These are phyloP conservation scores for Tetramorium alpestre DNA, from an alignment of 1,140 invertebrate species.

Conservation along the genomic window DNA sequence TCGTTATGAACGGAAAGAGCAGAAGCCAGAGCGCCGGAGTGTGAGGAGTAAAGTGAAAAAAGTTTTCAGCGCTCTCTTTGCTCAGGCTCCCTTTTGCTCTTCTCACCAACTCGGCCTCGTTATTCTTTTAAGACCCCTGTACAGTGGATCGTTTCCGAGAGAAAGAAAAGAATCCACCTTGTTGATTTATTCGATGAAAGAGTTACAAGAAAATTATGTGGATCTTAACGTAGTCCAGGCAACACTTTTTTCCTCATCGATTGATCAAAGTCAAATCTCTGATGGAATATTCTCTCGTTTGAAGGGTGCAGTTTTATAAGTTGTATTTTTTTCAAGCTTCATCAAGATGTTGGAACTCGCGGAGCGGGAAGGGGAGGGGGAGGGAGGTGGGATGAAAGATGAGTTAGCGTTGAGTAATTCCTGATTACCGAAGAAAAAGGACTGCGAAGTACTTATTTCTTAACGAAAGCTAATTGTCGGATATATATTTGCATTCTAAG, in stretches of 20 bases:
- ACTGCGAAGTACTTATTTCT: constrained; percentile 24
- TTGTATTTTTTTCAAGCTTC: constrained; percentile 42
- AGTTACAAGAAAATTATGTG: constrained; percentile 44
- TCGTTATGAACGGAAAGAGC: constrained; percentile 34
- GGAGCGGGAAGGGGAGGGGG: no score
- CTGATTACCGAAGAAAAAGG: constrained; percentile 28
- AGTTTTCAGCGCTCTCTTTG: background rate
- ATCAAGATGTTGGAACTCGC: background rate
- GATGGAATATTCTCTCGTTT: constrained; percentile 31
- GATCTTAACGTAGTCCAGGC: constrained; percentile 17
- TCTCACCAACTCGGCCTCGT: background rate
- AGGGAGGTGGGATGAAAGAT: no score
- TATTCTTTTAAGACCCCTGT: constrained; percentile 47
- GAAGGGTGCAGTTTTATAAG: constrained; percentile 10
- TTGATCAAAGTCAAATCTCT: constrained; percentile 35
- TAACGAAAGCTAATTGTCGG: constrained; percentile 44
- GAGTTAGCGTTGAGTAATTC: background rate
- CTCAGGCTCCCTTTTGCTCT: background rate
- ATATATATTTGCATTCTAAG: constrained; percentile 49
- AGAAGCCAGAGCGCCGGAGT: background rate
- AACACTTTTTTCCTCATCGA: constrained; percentile 12
- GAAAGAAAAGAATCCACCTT: constrained; percentile 1
- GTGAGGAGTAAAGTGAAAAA: constrained; percentile 37
- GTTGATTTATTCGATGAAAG: constrained; percentile 49
- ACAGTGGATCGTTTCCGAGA: constrained; percentile 42